phyloP scores from a whole-genome alignment of 2,113 vertebrate species.

The Nothobranchius kuhntae region DNA sequence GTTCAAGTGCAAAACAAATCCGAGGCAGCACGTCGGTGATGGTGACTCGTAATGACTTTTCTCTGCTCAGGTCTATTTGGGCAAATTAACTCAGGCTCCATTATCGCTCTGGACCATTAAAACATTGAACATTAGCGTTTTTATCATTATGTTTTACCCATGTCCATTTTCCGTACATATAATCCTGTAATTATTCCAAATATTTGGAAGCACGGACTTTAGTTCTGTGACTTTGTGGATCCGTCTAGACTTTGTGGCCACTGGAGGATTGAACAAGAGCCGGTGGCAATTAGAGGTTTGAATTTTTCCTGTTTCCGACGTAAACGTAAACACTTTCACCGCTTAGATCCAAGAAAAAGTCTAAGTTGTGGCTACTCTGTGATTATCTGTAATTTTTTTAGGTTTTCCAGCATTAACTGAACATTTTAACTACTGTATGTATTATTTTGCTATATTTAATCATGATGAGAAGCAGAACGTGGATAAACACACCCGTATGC shows the following conservation, averaged over 20 bases:
- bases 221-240: background rate
- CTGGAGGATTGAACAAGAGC: background rate
- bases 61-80: slow-evolving; percentile 14
- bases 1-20: slow-evolving; percentile 5
- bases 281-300: background rate
- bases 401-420: background rate
- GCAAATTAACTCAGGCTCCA: slow-evolving; percentile 10
- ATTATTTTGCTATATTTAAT: background rate
- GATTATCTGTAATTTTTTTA: no score
- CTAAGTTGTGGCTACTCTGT: no score
- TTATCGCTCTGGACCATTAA: slow-evolving; percentile 12
- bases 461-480: no score
- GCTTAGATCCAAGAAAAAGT: no score
- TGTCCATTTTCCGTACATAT: background rate
- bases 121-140: background rate
- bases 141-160: background rate
- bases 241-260: background rate
- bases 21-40: slow-evolving; percentile 10
- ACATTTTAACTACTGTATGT: background rate
- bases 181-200: background rate
- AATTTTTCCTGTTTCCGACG: background rate
- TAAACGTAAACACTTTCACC: no score
- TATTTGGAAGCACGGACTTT: background rate
- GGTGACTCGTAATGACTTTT: slow-evolving; percentile 3
- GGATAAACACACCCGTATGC: no score